Evolutionary conservation across 2,888 invertebrate genomes (phyloP).

Genomic region (Tipula helvola): DNA sequence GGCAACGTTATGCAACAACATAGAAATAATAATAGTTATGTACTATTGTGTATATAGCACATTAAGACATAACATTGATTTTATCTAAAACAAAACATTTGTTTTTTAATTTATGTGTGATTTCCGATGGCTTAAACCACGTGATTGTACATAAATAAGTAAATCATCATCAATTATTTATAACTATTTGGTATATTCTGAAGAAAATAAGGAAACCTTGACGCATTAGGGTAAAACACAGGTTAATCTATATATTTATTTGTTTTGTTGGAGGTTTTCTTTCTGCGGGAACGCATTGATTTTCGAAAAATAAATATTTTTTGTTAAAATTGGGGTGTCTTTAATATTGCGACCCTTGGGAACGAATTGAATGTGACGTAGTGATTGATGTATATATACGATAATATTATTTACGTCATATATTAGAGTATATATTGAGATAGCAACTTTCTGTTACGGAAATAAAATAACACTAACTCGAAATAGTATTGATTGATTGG

Average conservation of each 20-base stretch:
- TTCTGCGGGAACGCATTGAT: not conserved
- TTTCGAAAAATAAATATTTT: no score
- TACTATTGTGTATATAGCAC: not conserved
- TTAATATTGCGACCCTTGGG: no score
- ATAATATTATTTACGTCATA: no score
- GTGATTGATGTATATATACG: no score
- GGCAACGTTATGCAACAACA: not conserved
- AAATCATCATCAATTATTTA: not conserved
- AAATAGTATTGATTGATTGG: no score
- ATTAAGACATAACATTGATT: not conserved
- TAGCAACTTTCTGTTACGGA: no score
- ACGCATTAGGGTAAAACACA: not conserved
- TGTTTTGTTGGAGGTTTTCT: not conserved
- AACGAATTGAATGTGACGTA: no score
- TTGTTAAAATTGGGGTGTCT: no score
- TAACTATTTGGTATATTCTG: not conserved
- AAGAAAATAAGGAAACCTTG: not conserved
- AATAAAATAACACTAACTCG: no score
- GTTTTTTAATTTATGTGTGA: not conserved
- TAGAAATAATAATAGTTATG: not conserved
- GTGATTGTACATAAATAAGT: not conserved
- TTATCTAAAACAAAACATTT: not conserved
- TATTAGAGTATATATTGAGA: no score
- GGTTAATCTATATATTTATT: no score
- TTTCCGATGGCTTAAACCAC: not conserved